Base-by-base conservation (phyloP, 1,140 invertebrate genomes). In the Plodia interpunctella region DNA sequence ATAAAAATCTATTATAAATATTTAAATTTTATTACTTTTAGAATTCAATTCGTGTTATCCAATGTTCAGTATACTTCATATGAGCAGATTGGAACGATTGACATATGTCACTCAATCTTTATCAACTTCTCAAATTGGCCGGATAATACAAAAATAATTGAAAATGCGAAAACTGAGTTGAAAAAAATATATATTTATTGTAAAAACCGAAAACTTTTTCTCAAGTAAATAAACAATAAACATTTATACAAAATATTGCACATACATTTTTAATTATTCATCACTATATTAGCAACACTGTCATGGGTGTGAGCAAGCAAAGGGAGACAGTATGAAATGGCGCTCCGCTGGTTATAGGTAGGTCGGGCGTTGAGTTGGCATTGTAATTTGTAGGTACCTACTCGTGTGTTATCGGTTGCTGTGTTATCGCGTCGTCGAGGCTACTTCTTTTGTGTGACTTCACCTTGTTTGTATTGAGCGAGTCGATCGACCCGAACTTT, bases 291-390 rank as follows among this genome's bases (percentile, higher is more conserved):
- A 70, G 80, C 78, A 82, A 84, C 78, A 78, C 80, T 80, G 53
- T 20, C 49, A 59, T 77, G 81, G 83, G 82, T 86, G 85, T 86
- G 82, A 78, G 75, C 71, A 66, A 72, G 67, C 50, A 62, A 62
- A 76, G 66, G 74, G 81, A 65, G 64, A 72, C 85, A 88, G 85
- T 86, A 71, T 78, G 69, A 64, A 78, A 78, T 78, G 72, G 71
- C 74, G 68, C 76, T 87, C 86, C 74, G 68, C 75, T 87, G 86
- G 77, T 69, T 84, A 84, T 88, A 88, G 83, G 78, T 85, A 83
- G 83, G 83, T 86, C 72, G 74, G 62, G 35, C 68, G 83, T 82
- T 78, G 85, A 82, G 83, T 85, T 86, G 85, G 85, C 85, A 86
- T 82, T 80, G 76, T 84, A 78, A 76, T 82, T 76, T 84, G 51